Evolutionary conservation across 2,888 invertebrate genomes (phyloP).

Genomic region (Xanthostigma xanthostigma): DNA sequence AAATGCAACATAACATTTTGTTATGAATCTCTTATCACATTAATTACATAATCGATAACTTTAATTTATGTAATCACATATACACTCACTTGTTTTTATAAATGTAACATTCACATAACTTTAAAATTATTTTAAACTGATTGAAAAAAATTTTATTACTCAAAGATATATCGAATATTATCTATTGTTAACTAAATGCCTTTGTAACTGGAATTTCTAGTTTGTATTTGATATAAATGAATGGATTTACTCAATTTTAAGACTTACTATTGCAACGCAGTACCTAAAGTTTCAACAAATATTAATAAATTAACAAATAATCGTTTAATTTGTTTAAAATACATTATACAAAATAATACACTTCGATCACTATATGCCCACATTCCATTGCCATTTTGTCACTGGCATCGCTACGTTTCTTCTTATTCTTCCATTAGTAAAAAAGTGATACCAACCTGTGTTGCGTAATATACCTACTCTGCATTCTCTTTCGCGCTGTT

Average conservation of each 20-base stretch:
- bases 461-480: too few relatives aligned
- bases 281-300: too few relatives aligned
- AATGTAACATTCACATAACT: too few relatives aligned
- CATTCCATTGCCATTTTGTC: conserved; percentile 35
- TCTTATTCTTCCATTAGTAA: conserved; percentile 13
- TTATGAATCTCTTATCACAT: background rate
- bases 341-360: background rate
- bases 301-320: background rate
- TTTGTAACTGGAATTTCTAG: conserved; percentile 22
- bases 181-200: conserved; percentile 30
- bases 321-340: background rate
- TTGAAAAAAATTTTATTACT: background rate
- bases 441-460: background rate
- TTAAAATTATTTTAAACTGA: background rate
- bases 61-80: background rate
- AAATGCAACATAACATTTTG: background rate
- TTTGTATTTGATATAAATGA: too few relatives aligned
- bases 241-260: too few relatives aligned
- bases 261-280: background rate
- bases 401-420: conserved; percentile 20
- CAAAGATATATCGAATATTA: conserved; percentile 27
- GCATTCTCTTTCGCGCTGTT: too few relatives aligned
- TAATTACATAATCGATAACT: background rate
- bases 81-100: too few relatives aligned
- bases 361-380: conserved; percentile 17